Evolutionary conservation across 2,888 invertebrate species (phyloP).

Genomic region (Drosophila nr. fundita): DNA sequence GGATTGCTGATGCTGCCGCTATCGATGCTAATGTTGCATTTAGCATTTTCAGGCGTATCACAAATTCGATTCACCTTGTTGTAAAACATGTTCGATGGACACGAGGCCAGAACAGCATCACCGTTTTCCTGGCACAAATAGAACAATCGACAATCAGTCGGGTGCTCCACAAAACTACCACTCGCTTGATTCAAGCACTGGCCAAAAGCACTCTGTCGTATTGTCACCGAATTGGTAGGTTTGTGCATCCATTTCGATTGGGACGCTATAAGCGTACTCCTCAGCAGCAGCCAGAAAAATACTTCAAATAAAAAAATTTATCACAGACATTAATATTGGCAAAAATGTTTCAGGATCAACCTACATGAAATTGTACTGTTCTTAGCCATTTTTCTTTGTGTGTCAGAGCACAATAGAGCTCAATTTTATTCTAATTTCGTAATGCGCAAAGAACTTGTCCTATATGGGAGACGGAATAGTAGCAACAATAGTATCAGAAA

Average conservation of each 20-base stretch:
- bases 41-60: conserved; percentile 75
- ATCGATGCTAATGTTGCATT: conserved; percentile 54
- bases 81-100: conserved; percentile 83
- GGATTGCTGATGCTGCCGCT: conserved; percentile 3
- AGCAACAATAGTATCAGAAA: conserved; percentile 63
- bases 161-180: conserved; percentile 81
- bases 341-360: conserved; percentile 33
- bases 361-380: conserved; percentile 12
- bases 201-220: conserved; percentile 54
- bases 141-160: conserved; percentile 78
- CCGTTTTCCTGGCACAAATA: conserved; percentile 79
- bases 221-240: conserved; percentile 73
- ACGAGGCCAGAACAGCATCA: conserved; percentile 76
- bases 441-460: conserved; percentile 59
- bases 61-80: conserved; percentile 81
- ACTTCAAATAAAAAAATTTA: conserved; percentile 20
- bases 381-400: conserved; percentile 33
- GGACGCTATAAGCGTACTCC: conserved; percentile 2
- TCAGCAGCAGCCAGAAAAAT: conserved; percentile 16
- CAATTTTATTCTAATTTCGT: conserved; percentile 74
- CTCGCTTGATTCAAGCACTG: conserved; percentile 68
- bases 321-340: neutral
- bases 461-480: conserved; percentile 54
- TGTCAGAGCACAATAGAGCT: conserved; percentile 61
- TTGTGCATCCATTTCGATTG: conserved; percentile 45